Evolutionary conservation across 2,797 vertebrate species (phyloP), one percentile per base, ranked within the genome.

Genomic region (Sebastes flavidus): DNA sequence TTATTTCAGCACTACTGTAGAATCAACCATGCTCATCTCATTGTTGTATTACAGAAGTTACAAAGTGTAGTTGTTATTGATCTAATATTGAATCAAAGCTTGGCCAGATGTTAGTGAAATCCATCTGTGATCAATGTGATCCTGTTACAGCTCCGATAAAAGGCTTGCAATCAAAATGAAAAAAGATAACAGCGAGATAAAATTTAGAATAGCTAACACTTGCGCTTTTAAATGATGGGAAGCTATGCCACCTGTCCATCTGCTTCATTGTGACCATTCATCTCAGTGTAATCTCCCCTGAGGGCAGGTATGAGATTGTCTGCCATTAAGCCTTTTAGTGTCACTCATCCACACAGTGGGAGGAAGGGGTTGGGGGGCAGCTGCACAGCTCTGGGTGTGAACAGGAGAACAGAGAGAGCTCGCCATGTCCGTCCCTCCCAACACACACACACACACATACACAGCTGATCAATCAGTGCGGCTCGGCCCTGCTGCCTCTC

Each of bases 391-490:
- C 3, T 63, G 68, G 71, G 67, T 76, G 68, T 70, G 62, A 86
- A 74, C 49, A 29, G 10, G 12, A 77, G 68, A 77, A 52, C 14
- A 49, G 56, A 54, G 29, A 66, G n/a, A 59, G 52, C 72, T 72
- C 69, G 81, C 77, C 25, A 38, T 16, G 65, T 75, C 58, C 24
- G 4, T 32, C 49, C 68, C 32, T 69, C 81, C 14, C 6, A 36
- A 54, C 61, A 56, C 56, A 73, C 34, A 54, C 81, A 87, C 46
- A 73, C 32, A 54, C 80, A 87, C 54, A 65, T 13, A 71, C 56
- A 63, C 76, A 86, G 62, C 82, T 69, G 77, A 86, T 89, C 90
- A 88, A 86, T 88, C 78, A 46, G 18, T 73, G 62, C 52, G 67
- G 70, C 80, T 77, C 54, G 32, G 78, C 67, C 70, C 42, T 46